A percentile compares a stretch with the other conserved stretches of the same genome.
Evolutionary conservation across 2,888 invertebrate genomes (phyloP).

Genomic region (Sycophila texana): DNA sequence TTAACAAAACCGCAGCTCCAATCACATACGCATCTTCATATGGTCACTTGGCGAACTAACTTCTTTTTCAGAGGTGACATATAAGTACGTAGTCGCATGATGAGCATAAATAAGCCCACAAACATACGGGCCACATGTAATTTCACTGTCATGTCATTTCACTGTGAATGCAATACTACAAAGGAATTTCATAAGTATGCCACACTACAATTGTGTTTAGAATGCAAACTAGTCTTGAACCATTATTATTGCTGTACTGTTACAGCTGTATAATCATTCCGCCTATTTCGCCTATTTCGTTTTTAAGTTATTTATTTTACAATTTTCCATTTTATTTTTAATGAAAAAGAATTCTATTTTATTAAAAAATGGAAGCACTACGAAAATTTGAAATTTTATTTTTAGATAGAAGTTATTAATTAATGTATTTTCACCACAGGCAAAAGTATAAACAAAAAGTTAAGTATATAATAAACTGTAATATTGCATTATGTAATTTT

Average conservation of each 20-base stretch:
- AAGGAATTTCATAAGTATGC: constrained; percentile 49
- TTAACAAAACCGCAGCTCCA: not conserved
- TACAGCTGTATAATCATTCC: too few species aligned
- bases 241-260: constrained; percentile 1
- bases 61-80: constrained; percentile 33
- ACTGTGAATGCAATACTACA: constrained; percentile 31
- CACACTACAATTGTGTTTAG: constrained; percentile 28
- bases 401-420: too few species aligned
- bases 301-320: not conserved
- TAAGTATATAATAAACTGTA: too few species aligned
- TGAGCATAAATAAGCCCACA: constrained; percentile 49
- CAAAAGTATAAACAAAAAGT: too few species aligned
- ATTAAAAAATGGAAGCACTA: not conserved
- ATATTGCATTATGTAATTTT: too few species aligned
- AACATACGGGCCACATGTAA: constrained; percentile 51
- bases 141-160: constrained; percentile 32
- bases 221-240: constrained; percentile 11
- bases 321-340: too few species aligned
- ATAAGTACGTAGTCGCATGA: constrained; percentile 26
- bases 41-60: constrained; percentile 40
- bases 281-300: not conserved
- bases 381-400: not conserved
- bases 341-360: not conserved
- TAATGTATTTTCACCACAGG: too few species aligned
- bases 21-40: not conserved